Percentiles rank a stretch among this genome's conserved stretches.
These are phyloP conservation scores for Allygus modestus DNA, from an alignment of 2,888 invertebrate species.

Conservation along the genomic window DNA sequence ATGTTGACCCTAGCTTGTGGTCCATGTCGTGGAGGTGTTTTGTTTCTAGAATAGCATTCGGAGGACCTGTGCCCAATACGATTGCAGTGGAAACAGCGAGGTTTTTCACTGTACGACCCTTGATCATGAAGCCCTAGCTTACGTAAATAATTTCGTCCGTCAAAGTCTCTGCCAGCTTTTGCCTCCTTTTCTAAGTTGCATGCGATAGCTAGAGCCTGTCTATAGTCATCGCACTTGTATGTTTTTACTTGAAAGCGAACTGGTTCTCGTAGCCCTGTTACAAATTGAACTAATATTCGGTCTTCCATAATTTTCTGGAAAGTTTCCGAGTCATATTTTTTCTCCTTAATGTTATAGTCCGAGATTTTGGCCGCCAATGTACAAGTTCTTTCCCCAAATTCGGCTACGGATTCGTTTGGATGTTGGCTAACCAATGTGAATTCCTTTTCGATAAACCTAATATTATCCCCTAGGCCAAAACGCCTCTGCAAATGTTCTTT, in stretches of 20 bases:
- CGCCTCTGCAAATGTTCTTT: slow-evolving; percentile 13
- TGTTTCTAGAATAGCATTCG: neutral
- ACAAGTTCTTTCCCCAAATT: slow-evolving; percentile 45
- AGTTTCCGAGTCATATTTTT: slow-evolving; percentile 33
- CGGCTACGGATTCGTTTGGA: slow-evolving; percentile 24
- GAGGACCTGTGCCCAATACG: neutral
- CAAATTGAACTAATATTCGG: slow-evolving; percentile 38
- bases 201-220: slow-evolving; percentile 13
- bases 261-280: slow-evolving; percentile 35
- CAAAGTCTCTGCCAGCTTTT: slow-evolving; percentile 13
- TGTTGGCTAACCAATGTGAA: slow-evolving; percentile 13
- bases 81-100: neutral
- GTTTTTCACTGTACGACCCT: slow-evolving; percentile 1
- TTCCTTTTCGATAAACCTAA: slow-evolving; percentile 27
- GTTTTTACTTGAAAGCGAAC: slow-evolving; percentile 8
- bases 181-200: slow-evolving; percentile 40
- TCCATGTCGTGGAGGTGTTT: neutral
- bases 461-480: slow-evolving; percentile 25
- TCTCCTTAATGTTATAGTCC: slow-evolving; percentile 31
- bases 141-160: neutral
- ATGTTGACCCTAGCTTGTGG: neutral
- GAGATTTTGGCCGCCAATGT: slow-evolving; percentile 40
- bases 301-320: slow-evolving; percentile 52
- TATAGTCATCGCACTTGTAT: slow-evolving; percentile 17
- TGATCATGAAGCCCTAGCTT: slow-evolving; percentile 10